A percentile compares a stretch with the other conserved stretches of the same genome.
Conservation (phyloP, 23 tunicate species). For the Pegea sp. region DNA sequence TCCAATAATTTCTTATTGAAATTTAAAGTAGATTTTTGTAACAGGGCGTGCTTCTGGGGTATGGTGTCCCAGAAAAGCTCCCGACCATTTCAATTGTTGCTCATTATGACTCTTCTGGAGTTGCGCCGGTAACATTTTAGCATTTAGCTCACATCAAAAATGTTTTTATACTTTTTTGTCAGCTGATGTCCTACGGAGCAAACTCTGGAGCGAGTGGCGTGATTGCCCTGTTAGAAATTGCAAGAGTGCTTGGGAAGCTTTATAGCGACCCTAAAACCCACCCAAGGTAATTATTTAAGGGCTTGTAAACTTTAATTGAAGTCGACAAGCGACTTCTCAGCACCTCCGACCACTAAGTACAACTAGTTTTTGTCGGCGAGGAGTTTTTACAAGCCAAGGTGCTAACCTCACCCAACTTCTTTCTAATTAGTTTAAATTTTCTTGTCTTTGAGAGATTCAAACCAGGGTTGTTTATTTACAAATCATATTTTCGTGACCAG, state of each 20-base stretch:
- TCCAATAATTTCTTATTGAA: background rate
- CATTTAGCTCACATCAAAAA: background rate
- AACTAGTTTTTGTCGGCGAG: too few species aligned
- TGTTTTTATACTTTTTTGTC: slow-evolving; percentile 3
- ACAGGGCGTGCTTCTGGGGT: slow-evolving; percentile 54
- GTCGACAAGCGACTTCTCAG: too few species aligned
- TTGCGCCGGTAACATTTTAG: slow-evolving; percentile 48
- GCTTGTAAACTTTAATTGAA: too few species aligned
- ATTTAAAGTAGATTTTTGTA: background rate
- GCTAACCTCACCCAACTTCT: too few species aligned
- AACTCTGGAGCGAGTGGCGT: slow-evolving; percentile 85
- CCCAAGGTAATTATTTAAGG: slow-evolving; percentile 75
- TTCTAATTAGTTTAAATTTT: too few species aligned
- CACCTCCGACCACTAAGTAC: too few species aligned
- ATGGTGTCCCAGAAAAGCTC: slow-evolving; percentile 50
- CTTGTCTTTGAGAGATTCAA: too few species aligned
- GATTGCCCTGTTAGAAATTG: slow-evolving; percentile 51
- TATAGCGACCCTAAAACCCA: slow-evolving; percentile 65
- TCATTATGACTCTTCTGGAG: slow-evolving; percentile 74
- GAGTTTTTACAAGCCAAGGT: too few species aligned
- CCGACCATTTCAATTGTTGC: slow-evolving; percentile 86
- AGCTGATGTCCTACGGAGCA: slow-evolving; percentile 66
- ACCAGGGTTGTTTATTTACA: too few species aligned
- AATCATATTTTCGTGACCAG: too few species aligned
- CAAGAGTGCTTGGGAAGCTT: slow-evolving; percentile 43